Base-by-base conservation (phyloP, 1,140 invertebrate genomes). In the Chironomus striatipennis region DNA sequence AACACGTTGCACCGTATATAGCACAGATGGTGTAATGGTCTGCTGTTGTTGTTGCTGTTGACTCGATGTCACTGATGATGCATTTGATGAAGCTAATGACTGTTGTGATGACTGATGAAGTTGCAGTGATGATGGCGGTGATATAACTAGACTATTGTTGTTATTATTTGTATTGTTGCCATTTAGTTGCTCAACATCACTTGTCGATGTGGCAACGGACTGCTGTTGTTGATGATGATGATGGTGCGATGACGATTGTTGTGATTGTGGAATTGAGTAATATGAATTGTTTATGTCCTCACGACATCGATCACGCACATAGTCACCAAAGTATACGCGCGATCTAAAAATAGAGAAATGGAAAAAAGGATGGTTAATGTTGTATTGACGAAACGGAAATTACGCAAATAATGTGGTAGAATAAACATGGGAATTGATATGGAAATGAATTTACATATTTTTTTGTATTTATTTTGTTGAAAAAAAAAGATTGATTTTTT, bases 241-340 rank as follows among this genome's bases (percentile, higher is more conserved):
- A 21, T 70, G 65, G 20, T 70, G 65, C 6, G 65, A 18, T 18
- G 65, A 70, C 65, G 65, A 70, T 57, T 57, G 47, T 57, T 57
- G 47, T 70, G 65, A 70, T 70, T 70, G 65, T 18, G 65, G 65
- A 20, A 70, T 70, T 18, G 65, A 70, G 20, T 70, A 70, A 18
- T 70, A 70, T 70, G 65, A 12, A 70, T 70, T 70, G 65, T 70
- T 70, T 18, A 70, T 70, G 20, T 70, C 65, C 17, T 70, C 65
- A 18, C 65, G 65, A 70, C 65, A 70, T 70, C 65, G n/a, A 70
- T 70, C 65, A 70, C 65, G 65, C 65, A 70, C 65, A 10, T 70
- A 70, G 65, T 70, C 65, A 21, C 65, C 65, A 17, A 70, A 70
- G 20, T 70, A 70, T 7, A 70, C 20, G 7, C 65, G 65, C 17